phyloP scores from a whole-genome alignment of 2,113 vertebrate genomes.

The Indri indri region DNA sequence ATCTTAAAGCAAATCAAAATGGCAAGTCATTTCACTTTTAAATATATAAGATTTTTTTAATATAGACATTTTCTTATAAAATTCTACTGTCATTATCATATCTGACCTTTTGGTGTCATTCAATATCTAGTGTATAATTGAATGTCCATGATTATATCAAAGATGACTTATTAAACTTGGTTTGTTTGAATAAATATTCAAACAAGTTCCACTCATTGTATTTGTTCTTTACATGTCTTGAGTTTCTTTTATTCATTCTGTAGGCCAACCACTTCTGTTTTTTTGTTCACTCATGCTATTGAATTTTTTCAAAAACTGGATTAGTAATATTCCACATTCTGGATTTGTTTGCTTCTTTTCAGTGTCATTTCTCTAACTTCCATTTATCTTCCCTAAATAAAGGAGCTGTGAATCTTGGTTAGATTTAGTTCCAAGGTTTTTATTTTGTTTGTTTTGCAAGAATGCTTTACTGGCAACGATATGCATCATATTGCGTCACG shows the following conservation, averaged over 20 bases:
- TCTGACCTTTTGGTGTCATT: background rate
- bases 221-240: background rate
- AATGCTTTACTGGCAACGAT: background rate
- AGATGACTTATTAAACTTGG: background rate
- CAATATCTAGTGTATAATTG: background rate
- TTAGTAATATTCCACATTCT: background rate
- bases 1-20: background rate
- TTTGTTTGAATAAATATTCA: background rate
- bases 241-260: background rate
- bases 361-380: background rate
- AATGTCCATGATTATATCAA: background rate
- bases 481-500: background rate
- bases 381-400: background rate
- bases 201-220: background rate
- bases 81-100: background rate
- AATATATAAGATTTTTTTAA: background rate
- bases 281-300: background rate
- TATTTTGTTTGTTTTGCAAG: slow-evolving; percentile 5
- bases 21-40: background rate
- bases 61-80: background rate
- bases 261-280: background rate
- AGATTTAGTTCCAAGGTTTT: background rate
- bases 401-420: background rate
- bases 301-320: background rate
- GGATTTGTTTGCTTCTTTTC: background rate